Base-by-base conservation (phyloP, 1,140 invertebrate species). In the Diorhabda sublineata region DNA sequence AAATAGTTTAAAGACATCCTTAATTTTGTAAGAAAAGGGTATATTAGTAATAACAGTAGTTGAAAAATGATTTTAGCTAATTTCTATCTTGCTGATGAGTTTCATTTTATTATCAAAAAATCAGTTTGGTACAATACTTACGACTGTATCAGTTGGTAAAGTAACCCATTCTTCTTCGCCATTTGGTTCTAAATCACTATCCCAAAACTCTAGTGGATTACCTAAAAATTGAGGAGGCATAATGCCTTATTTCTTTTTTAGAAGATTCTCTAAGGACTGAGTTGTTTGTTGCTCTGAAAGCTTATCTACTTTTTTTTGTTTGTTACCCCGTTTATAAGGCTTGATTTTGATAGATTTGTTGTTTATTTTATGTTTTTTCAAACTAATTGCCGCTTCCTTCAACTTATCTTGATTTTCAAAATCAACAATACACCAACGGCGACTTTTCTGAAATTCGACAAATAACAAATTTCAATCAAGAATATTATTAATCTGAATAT, bases 391-490 rank as follows among this genome's bases (percentile, higher is more conserved):
- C 1, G 57, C 70, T 61, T 68, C 58, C 7, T 64, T 61, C 44
- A 68, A 44, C n/a, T 68, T 45, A n/a, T 43, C 5, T 65, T 61
- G 59, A 64, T 42, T 69, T 44, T 69, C 66, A 44, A 71, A 64
- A 44, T 73, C 70, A 42, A 73, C 56, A 26, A 45, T 71, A 58
- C 72, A 73, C 72, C 72, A 73, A 65, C 70, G 69, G 3, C 70
- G 63, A 45, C 70, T 69, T 68, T 73, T 73, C 72, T 73, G 42
- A 60, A 67, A 52, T 3, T 52, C 26, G 26, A 26, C 26, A 26
- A 26, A 26, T 26, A 26, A 26, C 26, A 26, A 26, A 26, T 26
- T 26, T 26, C 26, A 26, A 26, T 26, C 26, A 26, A 26, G 26
- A 26, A 26, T 26, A 26, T 26, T 26, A 26, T 26, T 26, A 26